Base-by-base conservation (phyloP, 2,797 vertebrate genomes). In the Pseudochirops corinnae region DNA sequence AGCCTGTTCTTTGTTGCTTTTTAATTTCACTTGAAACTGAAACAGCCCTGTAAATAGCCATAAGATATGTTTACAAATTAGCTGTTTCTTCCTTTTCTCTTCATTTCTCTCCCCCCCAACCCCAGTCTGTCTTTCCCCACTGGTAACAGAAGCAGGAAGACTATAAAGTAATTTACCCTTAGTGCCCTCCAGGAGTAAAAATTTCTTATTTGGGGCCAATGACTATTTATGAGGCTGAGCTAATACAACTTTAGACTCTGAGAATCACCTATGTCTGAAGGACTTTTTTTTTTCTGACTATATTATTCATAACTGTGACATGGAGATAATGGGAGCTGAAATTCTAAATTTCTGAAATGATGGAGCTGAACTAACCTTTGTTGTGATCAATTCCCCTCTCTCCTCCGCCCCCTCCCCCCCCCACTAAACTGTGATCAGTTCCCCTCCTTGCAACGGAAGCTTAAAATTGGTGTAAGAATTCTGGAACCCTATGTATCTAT, bases 321-420 rank as follows among this genome's bases (percentile, higher is more conserved):
- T 26, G 39, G 9, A 18, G 62, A 55, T 33, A 90, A 39, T 56
- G 31, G 29, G 24, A 26, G 55, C 28, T 56, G 56, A 46, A 4
- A 55, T 4, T 24, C 62, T 5, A 28, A 5, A 94, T 94, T 96
- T 95, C 60, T 62, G 74, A 91, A 94, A 90, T 93, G 92, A 82
- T 62, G 95, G 90, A 52, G 55, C 93, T 93, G 24, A 53, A 16
- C 52, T 90, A 96, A 92, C 93, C 96, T 95, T 97, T 95, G 29
- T 87, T 13, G 60, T 56, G 93, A 95, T 93, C 60, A 93, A 39
- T 96, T 93, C 92, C 60, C 12, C 60, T 62, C 60, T 26, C 46
- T 46, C 46, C 46, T 46, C 46, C n/a, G n/a, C 92, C 60, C 12
- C 60, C 33, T 29, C 9, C 33, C 60, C 60, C 11, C 60, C 60